Conservation (phyloP, 2,888 invertebrate species). For the Galerucella nymphaeae region DNA sequence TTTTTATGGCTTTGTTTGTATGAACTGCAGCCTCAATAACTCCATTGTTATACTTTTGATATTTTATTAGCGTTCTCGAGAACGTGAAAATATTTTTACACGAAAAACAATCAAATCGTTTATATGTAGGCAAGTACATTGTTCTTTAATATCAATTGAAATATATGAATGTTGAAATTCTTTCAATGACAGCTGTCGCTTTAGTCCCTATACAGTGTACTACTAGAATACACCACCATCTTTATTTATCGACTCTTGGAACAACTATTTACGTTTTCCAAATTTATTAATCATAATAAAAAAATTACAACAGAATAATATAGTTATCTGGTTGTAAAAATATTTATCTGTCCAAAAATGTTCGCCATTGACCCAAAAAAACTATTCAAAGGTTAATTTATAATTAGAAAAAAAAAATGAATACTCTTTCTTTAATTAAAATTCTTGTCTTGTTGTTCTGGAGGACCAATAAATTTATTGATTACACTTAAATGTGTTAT, state of each 20-base stretch:
- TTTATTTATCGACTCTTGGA: no score
- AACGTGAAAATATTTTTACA: constrained; percentile 38
- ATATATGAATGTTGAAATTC: no score
- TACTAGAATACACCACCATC: no score
- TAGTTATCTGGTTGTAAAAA: constrained; percentile 2
- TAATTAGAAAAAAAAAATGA: background rate
- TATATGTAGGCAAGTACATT: constrained; percentile 16
- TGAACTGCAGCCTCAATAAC: constrained; percentile 28
- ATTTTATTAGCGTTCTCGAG: constrained; percentile 29
- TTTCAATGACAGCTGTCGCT: no score
- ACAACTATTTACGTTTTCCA: background rate
- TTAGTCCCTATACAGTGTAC: no score
- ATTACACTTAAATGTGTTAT: background rate
- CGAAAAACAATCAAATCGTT: constrained; percentile 29
- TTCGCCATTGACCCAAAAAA: constrained; percentile 14
- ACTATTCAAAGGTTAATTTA: constrained; percentile 12
- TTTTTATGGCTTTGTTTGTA: constrained; percentile 34
- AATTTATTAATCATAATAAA: background rate
- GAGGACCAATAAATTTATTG: background rate
- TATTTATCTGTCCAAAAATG: constrained; percentile 1
- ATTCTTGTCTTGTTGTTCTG: background rate
- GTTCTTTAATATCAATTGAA: constrained; percentile 18
- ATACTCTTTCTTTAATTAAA: background rate
- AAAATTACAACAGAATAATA: background rate
- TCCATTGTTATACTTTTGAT: constrained; percentile 26